phyloP scores from a whole-genome alignment of 30 jellyfish, hydroid and myxozoan species.

The Nemopilema nomurai region DNA sequence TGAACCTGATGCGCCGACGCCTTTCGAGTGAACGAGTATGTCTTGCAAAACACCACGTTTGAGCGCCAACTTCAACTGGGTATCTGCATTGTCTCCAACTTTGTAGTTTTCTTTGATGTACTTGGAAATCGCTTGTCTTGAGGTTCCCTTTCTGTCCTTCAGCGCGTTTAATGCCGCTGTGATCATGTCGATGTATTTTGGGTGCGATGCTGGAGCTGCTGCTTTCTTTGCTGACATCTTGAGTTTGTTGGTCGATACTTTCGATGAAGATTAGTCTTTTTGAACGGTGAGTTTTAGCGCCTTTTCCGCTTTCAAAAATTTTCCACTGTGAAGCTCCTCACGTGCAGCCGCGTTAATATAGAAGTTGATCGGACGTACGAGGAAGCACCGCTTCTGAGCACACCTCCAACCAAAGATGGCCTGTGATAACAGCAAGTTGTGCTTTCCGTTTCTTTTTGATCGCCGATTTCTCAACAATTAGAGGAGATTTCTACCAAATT shows the following conservation, averaged over 20 bases:
- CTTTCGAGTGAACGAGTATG: constrained; percentile 57
- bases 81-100: constrained; percentile 66
- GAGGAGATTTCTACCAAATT: not conserved
- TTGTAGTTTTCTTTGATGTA: constrained; percentile 71
- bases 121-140: constrained; percentile 75
- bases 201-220: constrained; percentile 66
- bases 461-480: constrained; percentile 5
- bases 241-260: constrained; percentile 1
- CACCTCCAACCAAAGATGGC: constrained; percentile 74
- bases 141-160: constrained; percentile 73
- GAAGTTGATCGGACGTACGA: constrained; percentile 76
- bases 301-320: not conserved
- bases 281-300: constrained; percentile 7
- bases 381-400: constrained; percentile 62
- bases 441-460: constrained; percentile 48
- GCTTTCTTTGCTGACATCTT: constrained; percentile 49
- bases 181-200: constrained; percentile 81
- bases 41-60: constrained; percentile 52
- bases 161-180: constrained; percentile 72
- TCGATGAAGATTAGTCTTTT: not conserved
- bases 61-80: constrained; percentile 72
- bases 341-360: constrained; percentile 37
- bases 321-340: constrained; percentile 21
- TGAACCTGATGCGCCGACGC: constrained; percentile 87
- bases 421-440: constrained; percentile 34